Evolutionary conservation across 2,888 invertebrate species (phyloP), one percentile per base, ranked within the genome.

Genomic region (Galerucella nymphaeae): DNA sequence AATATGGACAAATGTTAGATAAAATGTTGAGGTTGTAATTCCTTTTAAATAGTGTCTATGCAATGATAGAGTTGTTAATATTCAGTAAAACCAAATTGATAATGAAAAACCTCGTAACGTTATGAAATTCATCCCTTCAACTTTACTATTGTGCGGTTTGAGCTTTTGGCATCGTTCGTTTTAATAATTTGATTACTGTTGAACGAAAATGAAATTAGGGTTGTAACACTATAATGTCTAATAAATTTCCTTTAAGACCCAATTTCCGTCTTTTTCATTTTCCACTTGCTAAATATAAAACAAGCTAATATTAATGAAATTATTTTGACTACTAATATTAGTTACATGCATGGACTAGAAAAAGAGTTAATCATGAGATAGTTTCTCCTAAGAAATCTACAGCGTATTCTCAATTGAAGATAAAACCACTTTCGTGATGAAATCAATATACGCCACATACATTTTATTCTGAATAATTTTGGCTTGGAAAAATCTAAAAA

Each of bases 161-260:
- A 45, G 45, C 45, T 45, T 45, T 45, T 45, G 11, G 50, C 50
- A 5, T 13, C 50, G 50, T 50, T 50, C 50, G 50, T 50, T 14
- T 50, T 16, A 50, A 45, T 13, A 45, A 50, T 50, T 50, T 50
- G 16, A 50, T n/a, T 50, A 50, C 14, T 48, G n/a, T 48, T 48
- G n/a, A n/a, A n/a, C n/a, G 50, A 16, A 50, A 50, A n/a, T 50
- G 50, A 50, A 50, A 50, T 50, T 50, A 11, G 50, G 50, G 50
- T 16, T 50, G n/a, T 16, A 14, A 50, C 14, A 50, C 16, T 50
- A 50, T 50, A 50, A n/a, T 50, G n/a, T 16, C 50, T 50, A 16
- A 50, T 50, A 50, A n/a, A 50, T 50, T 50, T n/a, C n/a, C 5
- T n/a, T 50, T 50, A 16, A 50, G 50, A 50, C n/a, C 14, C 14